phyloP scores from a whole-genome alignment of 2,888 invertebrate species.

The Polymixis flavicincta region DNA sequence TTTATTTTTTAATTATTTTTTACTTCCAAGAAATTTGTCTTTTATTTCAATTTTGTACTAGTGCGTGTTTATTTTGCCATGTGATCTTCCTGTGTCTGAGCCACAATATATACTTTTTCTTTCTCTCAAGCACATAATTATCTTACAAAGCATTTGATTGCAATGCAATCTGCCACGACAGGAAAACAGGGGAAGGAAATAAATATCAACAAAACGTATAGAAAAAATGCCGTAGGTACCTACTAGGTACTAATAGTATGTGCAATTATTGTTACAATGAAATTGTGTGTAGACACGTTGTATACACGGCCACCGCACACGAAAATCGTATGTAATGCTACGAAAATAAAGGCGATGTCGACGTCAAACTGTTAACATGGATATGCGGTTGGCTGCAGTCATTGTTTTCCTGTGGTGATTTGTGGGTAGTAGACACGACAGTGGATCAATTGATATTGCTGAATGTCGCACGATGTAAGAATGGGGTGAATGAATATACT shows the following conservation, averaged over 20 bases:
- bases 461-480: neutral
- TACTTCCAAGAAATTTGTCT: no score
- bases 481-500: neutral
- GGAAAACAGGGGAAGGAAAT: conserved; percentile 45
- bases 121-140: conserved; percentile 13
- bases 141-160: conserved; percentile 20
- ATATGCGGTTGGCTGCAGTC: neutral
- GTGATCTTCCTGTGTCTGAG: no score
- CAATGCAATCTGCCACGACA: conserved; percentile 40
- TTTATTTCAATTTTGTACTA: no score
- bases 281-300: conserved; percentile 56
- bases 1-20: no score
- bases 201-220: conserved; percentile 34
- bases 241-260: conserved; percentile 16
- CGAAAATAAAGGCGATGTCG: neutral
- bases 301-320: neutral
- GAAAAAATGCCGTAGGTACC: conserved; percentile 35
- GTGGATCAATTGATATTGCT: conserved; percentile 9
- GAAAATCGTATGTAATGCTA: neutral
- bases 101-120: no score
- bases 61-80: no score
- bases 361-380: neutral
- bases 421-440: conserved; percentile 34
- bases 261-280: conserved; percentile 48
- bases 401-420: conserved; percentile 43